A percentile compares a stretch with the other conserved stretches of the same genome.
phyloP scores from a whole-genome alignment of 2,113 vertebrate genomes.

The Pteruthius melanotis region DNA sequence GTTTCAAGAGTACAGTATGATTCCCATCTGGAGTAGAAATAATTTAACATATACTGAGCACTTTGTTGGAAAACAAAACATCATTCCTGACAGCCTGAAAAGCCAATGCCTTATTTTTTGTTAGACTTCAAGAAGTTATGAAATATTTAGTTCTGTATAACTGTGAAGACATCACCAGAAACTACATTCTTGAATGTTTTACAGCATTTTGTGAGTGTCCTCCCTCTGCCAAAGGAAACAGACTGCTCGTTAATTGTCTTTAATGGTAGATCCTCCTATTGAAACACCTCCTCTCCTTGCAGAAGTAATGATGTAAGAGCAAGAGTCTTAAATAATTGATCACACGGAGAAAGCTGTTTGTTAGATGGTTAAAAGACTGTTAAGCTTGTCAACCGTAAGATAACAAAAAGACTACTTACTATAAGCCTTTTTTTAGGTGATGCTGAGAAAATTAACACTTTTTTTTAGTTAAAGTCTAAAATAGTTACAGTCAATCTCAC shows the following conservation, averaged over 20 bases:
- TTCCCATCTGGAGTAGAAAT: constrained; percentile 6
- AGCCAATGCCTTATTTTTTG: not conserved
- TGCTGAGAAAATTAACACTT: constrained; percentile 32
- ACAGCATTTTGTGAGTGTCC: not conserved
- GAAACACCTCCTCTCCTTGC: constrained; percentile 32
- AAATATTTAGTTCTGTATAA: constrained; percentile 21
- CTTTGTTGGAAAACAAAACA: not conserved
- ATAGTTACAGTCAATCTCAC: constrained; percentile 17
- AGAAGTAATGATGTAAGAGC: constrained; percentile 25
- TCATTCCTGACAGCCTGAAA: not conserved
- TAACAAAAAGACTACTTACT: constrained; percentile 16
- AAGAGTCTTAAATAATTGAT: constrained; percentile 53
- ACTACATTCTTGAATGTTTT: not conserved
- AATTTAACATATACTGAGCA: not conserved
- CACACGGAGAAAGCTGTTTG: constrained; percentile 17
- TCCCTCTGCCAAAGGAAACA: not conserved
- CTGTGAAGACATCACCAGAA: not conserved
- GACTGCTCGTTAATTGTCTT: constrained; percentile 14
- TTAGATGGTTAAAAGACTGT: constrained; percentile 25
- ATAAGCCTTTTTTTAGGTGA: not conserved
- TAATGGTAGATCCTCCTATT: constrained; percentile 15
- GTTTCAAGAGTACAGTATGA: constrained; percentile 1
- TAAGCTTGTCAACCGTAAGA: constrained; percentile 13
- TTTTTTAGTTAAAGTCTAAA: constrained; percentile 4
- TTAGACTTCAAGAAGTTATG: not conserved